Percentiles rank a stretch among this genome's conserved stretches.
Conservation (phyloP, 2,888 invertebrate species). For the Hypselothyrea guttata region DNA sequence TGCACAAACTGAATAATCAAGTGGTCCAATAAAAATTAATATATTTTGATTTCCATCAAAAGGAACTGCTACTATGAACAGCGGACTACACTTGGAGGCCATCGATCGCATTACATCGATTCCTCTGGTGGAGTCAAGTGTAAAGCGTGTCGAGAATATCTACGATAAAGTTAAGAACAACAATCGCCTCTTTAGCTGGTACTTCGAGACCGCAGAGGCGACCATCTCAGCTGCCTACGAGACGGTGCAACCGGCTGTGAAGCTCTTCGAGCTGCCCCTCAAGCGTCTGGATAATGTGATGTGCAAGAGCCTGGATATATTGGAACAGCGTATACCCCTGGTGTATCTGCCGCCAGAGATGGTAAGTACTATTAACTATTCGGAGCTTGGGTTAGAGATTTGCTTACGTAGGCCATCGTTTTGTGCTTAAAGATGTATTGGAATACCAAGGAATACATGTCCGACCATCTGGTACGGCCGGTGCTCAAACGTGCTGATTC, state of each 20-base stretch:
- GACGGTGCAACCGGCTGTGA: conserved; percentile 88
- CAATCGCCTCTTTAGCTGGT: conserved; percentile 89
- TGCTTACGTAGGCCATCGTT: conserved; percentile 61
- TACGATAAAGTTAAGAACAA: conserved; percentile 90
- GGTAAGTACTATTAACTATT: conserved; percentile 85
- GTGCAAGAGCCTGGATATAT: conserved; percentile 91
- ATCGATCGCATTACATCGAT: conserved; percentile 89
- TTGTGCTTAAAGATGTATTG: conserved; percentile 87
- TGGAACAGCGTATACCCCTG: conserved; percentile 92
- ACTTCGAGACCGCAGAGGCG: conserved; percentile 88
- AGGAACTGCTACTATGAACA: conserved; percentile 70
- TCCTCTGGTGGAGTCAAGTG: conserved; percentile 91
- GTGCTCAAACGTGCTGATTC: conserved; percentile 91
- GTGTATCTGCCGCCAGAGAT: conserved; percentile 92
- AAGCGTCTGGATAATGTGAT: conserved; percentile 89
- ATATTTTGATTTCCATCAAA: background rate
- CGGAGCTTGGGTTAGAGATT: conserved; percentile 14
- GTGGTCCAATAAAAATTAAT: background rate
- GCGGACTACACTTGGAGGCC: conserved; percentile 85
- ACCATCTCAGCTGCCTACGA: conserved; percentile 89
- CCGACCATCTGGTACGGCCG: conserved; percentile 85
- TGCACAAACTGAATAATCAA: background rate
- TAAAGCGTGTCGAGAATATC: conserved; percentile 88
- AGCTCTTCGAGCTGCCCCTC: conserved; percentile 88
- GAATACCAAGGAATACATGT: conserved; percentile 90